phyloP scores from a whole-genome alignment of 1,140 invertebrate genomes.

The Wasmannia auropunctata region DNA sequence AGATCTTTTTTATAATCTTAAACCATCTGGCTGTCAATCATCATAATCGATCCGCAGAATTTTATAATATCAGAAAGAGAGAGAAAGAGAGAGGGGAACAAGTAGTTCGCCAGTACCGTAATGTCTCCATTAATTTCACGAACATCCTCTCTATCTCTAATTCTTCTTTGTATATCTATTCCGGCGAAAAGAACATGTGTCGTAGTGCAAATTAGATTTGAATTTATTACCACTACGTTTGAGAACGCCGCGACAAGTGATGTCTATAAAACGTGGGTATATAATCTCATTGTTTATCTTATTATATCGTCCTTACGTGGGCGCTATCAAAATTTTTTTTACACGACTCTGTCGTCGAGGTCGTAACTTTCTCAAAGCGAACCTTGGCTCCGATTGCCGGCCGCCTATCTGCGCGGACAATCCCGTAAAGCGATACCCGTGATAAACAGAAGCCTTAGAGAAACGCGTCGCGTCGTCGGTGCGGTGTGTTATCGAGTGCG shows the following conservation, averaged over 20 bases:
- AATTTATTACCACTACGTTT: not conserved
- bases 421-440: constrained; percentile 52
- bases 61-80: not conserved
- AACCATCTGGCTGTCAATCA: constrained; percentile 33
- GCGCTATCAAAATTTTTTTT: constrained; percentile 46
- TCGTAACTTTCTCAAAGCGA: constrained; percentile 51
- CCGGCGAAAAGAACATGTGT: not conserved
- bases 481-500: constrained; percentile 40
- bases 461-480: too few species aligned
- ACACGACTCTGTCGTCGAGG: constrained; percentile 31
- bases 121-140: constrained; percentile 13
- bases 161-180: not conserved
- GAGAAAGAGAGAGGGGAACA: not conserved
- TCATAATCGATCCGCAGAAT: constrained; percentile 24
- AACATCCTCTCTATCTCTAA: not conserved
- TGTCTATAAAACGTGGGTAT: not conserved
- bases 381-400: constrained; percentile 43
- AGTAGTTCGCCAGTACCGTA: not conserved
- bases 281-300: constrained; percentile 26
- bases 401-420: constrained; percentile 36
- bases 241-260: not conserved
- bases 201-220: not conserved
- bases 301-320: constrained; percentile 6
- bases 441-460: constrained; percentile 60
- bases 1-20: not conserved